phyloP scores from a whole-genome alignment of 2,113 vertebrate genomes.

The Chascanopsetta lugubris region DNA sequence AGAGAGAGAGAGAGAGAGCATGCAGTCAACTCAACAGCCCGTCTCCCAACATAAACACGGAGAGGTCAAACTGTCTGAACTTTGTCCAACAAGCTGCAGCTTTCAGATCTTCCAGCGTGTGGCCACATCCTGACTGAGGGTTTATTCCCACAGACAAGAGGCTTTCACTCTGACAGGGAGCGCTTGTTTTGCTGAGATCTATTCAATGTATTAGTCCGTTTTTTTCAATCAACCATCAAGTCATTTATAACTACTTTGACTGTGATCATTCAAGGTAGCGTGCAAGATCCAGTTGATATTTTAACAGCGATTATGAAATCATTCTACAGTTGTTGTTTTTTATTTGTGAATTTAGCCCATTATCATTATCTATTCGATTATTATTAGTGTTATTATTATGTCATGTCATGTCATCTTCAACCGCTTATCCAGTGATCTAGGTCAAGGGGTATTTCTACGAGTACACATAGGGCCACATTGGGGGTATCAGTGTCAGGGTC shows the following conservation, averaged over 20 bases:
- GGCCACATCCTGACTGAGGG: not conserved
- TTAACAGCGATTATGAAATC: too few relatives aligned
- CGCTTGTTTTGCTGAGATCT: not conserved
- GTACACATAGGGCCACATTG: too few relatives aligned
- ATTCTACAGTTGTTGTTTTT: too few relatives aligned
- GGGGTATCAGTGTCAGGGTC: too few relatives aligned
- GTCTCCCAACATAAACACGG: not conserved
- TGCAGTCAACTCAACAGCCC: not conserved
- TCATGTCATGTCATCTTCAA: too few relatives aligned
- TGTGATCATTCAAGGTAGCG: not conserved
- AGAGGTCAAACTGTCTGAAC: not conserved
- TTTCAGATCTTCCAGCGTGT: not conserved
- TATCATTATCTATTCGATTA: too few relatives aligned
- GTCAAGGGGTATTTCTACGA: too few relatives aligned
- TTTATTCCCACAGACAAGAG: not conserved
- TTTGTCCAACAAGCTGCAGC: not conserved
- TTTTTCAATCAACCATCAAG: not conserved
- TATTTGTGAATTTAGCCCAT: too few relatives aligned
- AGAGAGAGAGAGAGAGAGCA: not conserved
- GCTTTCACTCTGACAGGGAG: not conserved
- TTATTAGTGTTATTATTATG: too few relatives aligned
- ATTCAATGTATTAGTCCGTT: not conserved
- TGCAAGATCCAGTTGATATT: too few relatives aligned
- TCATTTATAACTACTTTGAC: not conserved
- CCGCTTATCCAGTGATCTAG: too few relatives aligned